Percentiles rank a stretch among this genome's conserved stretches.
Conservation (phyloP, 2,888 invertebrate species). For the Abrostola tripartita region DNA sequence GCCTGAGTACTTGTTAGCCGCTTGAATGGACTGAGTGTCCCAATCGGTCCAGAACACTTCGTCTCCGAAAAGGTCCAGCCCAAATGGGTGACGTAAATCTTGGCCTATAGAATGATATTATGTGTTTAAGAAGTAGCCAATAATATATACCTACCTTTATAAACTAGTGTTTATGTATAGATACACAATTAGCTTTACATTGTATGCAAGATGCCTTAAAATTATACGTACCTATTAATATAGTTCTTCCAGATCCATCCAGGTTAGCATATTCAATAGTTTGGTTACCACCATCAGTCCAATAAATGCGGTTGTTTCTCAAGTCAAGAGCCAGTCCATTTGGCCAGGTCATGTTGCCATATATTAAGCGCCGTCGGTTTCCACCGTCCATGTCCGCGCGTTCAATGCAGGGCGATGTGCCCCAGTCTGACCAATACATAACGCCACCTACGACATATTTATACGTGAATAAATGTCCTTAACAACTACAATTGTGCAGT, state of each 20-base stretch:
- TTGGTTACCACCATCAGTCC: conserved; percentile 95
- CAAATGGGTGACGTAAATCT: conserved; percentile 93
- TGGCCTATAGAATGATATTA: conserved; percentile 72
- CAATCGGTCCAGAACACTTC: conserved; percentile 96
- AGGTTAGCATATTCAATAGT: conserved; percentile 94
- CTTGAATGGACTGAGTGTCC: conserved; percentile 93
- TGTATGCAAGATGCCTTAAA: background rate
- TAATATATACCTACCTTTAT: no score
- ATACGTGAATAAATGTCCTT: background rate
- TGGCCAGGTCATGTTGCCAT: conserved; percentile 93
- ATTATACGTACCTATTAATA: conserved; percentile 88
- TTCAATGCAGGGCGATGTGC: conserved; percentile 93
- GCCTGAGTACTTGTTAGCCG: conserved; percentile 93
- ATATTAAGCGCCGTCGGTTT: conserved; percentile 89
- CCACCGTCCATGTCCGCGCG: conserved; percentile 96
- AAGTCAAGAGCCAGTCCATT: conserved; percentile 96
- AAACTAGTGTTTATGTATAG: no score
- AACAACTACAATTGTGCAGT: background rate
- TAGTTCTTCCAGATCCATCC: conserved; percentile 91
- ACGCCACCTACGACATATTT: conserved; percentile 86
- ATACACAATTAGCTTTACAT: background rate
- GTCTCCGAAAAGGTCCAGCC: conserved; percentile 92
- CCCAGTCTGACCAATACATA: conserved; percentile 98
- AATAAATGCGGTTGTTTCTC: conserved; percentile 92
- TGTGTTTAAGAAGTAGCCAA: no score